Base-by-base conservation (phyloP, 2,797 vertebrate genomes). In the Brachymystax lenok region DNA sequence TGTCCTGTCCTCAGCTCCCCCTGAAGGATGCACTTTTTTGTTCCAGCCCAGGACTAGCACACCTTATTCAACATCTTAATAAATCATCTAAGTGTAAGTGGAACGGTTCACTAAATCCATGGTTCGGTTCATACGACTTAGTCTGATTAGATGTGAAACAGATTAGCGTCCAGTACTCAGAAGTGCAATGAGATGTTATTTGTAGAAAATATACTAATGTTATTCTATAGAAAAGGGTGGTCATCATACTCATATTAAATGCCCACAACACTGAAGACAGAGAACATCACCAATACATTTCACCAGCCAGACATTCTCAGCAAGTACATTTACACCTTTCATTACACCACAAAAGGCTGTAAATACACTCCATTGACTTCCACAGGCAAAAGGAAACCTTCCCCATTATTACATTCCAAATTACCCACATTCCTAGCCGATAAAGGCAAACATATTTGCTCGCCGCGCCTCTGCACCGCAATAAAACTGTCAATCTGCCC, bases 401-500 rank as follows among this genome's bases (percentile, higher is more conserved):
- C 21, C 28, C 24, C 24, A 73, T 68, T 73, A 74, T 76, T 76
- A 75, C 71, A 24, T 6, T 71, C 3, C 21, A 30, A 79, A 82
- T 76, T 27, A 76, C 12, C 27, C 33, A 5, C 21, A 68, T 77
- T 83, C 74, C 21, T 61, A 79, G 52, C 77, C 16, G 74, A 81
- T 77, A 80, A 82, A 77, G n/a, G 12, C 76, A 82, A 50, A 46
- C 52, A 35, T 69, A 74, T 80, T 76, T 51, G 14, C 66, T 59
- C 54, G 17, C 54, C 17, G 16, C 17, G 54, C 28, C 28, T 19
- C 67, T 46, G 40, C 40, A 46, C 40, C 10, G 74, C 80, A 87
- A 83, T 87, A 87, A 87, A 87, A 73, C 79, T 83, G 83, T 87
- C 85, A 85, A 74, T 87, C 81, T 74, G 51, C 72, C 51, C 54